Evolutionary conservation across 2,888 invertebrate species (phyloP), one percentile per base, ranked within the genome.

Genomic region (Yponomeuta sedellus): DNA sequence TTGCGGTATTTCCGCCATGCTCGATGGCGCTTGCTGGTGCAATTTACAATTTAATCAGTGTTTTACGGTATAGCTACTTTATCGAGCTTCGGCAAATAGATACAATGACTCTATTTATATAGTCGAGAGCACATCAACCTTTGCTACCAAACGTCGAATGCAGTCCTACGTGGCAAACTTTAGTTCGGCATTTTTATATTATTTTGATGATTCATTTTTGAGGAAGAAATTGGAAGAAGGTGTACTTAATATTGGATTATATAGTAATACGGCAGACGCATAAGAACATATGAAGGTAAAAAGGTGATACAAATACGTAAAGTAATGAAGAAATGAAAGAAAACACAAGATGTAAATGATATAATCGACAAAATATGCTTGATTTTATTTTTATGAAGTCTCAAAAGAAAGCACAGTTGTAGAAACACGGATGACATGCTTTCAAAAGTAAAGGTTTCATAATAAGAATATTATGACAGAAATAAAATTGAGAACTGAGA

Each of bases 331-430:
- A 69, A 66, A 44, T 44, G 44, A 75, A 75, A 73, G 72, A 75
- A 75, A 77, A 74, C 73, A 73, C 71, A 72, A 34, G 66, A 70
- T 68, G 62, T 66, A 71, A 72, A 74, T 71, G 71, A 71, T 70
- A 71, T 69, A 71, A 74, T 44, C 44, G 44, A 44, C 69, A 8
- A 70, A 68, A 72, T 69, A 71, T 66, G 70, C 67, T 74, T 73
- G 11, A 16, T 5, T 44, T 44, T 44, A 44, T 16, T 44, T 44
- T 6, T 16, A 44, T 44, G 44, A 44, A 11, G 10, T 11, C 40
- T 44, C 25, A 1, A 12, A 44, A 63, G 57, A 65, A 66, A 64
- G 11, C 22, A 61, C 44, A 61, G 67, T 28, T 66, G 61, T 34
- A 64, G 58, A 68, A 73, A 68, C 19, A 68, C 68, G 69, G 64